Conservation (phyloP, 2,113 vertebrate species). For the Mixornis gularis region DNA sequence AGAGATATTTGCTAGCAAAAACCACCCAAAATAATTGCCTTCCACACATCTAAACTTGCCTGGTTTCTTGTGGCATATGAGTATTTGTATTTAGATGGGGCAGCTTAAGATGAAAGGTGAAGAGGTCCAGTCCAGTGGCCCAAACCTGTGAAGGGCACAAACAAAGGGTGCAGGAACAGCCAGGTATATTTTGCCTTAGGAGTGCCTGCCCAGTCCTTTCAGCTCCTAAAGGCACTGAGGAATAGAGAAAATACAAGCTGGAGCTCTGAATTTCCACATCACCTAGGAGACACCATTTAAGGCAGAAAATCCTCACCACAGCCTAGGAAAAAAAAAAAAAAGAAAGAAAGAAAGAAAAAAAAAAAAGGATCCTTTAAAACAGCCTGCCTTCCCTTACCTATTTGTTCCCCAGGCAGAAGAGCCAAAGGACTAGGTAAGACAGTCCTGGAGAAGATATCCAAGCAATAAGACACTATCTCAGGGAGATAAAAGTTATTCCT, state of each 20-base stretch:
- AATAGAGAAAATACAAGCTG: neutral
- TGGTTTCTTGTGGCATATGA: neutral
- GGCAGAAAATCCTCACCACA: neutral
- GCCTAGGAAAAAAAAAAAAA: neutral
- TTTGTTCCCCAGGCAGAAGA: neutral
- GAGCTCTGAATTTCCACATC: conserved; percentile 5
- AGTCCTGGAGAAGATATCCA: neutral
- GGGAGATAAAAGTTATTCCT: neutral
- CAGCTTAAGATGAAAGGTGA: neutral
- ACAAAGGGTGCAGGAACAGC: neutral
- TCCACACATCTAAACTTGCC: neutral
- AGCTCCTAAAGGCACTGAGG: neutral
- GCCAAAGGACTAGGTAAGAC: neutral
- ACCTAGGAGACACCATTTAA: conserved; percentile 15
- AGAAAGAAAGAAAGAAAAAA: neutral
- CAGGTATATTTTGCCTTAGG: neutral
- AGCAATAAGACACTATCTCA: neutral
- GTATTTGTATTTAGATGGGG: neutral
- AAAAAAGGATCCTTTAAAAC: neutral
- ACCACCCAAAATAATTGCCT: neutral
- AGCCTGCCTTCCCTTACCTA: neutral
- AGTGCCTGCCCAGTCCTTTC: neutral
- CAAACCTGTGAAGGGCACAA: neutral
- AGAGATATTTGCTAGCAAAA: neutral
- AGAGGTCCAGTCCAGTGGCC: neutral